A percentile compares a stretch with the other conserved stretches of the same genome.
These are phyloP conservation scores for Lonchura striata DNA, from an alignment of 2,113 vertebrate species.

Conservation along the genomic window DNA sequence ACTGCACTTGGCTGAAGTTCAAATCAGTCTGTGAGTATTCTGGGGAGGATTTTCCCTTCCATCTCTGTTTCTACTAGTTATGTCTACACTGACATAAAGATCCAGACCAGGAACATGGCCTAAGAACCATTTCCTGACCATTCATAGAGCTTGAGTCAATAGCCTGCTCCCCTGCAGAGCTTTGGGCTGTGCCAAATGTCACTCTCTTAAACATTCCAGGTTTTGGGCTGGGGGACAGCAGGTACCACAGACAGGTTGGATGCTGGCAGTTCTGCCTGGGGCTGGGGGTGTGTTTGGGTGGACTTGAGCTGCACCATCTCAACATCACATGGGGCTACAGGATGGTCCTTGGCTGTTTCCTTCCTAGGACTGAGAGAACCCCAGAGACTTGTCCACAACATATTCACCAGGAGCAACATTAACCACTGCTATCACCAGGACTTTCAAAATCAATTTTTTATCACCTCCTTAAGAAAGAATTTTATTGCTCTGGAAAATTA, in stretches of 20 bases:
- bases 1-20: neutral
- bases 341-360: neutral
- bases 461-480: neutral
- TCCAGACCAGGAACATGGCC: neutral
- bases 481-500: neutral
- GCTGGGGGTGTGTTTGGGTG: neutral
- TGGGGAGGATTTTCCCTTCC: neutral
- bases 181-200: neutral
- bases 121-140: neutral
- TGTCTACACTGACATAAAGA: neutral
- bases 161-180: neutral
- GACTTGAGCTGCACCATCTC: neutral
- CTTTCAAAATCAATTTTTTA: neutral
- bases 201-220: neutral
- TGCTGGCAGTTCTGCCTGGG: neutral
- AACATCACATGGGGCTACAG: rapidly evolving
- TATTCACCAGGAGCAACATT: neutral
- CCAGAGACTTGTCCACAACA: rapidly evolving
- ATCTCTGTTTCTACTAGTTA: neutral
- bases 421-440: neutral
- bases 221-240: neutral
- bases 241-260: neutral
- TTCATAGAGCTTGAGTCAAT: rapidly evolving
- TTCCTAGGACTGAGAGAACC: neutral
- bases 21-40: neutral